phyloP scores from a whole-genome alignment of 2,888 invertebrate species.

The Sphaerophoria rueppellii region DNA sequence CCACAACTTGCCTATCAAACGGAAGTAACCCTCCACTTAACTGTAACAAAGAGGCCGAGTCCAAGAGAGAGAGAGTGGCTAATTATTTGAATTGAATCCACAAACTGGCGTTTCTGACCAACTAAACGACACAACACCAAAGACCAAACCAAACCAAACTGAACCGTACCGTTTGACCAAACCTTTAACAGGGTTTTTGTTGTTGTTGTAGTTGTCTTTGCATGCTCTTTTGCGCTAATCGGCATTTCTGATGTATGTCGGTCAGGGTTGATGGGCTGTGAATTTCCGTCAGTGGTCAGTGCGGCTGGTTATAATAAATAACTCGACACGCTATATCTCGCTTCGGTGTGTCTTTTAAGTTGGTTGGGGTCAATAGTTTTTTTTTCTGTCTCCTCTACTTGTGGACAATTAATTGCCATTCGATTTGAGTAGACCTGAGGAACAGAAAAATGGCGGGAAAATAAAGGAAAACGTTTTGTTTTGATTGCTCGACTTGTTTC shows the following conservation, averaged over 20 bases:
- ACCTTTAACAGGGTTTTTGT: conserved; percentile 29
- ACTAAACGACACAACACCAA: conserved; percentile 39
- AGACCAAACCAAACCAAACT: too few relatives aligned
- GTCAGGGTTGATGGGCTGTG: conserved; percentile 72
- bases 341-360: neutral
- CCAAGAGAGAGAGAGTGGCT: conserved; percentile 5
- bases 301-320: conserved; percentile 34
- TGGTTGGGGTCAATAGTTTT: conserved; percentile 45
- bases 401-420: conserved; percentile 64
- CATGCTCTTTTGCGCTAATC: conserved; percentile 26
- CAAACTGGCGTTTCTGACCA: conserved; percentile 44
- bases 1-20: neutral
- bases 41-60: conserved; percentile 16
- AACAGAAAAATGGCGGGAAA: conserved; percentile 2
- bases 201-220: neutral
- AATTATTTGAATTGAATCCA: conserved; percentile 34
- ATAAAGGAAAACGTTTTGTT: conserved; percentile 49
- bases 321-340: conserved; percentile 52
- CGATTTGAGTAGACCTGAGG: conserved; percentile 43
- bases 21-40: conserved; percentile 55
- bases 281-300: conserved; percentile 49
- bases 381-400: conserved; percentile 23
- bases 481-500: conserved; percentile 49
- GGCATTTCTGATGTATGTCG: conserved; percentile 62
- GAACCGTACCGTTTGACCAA: neutral